These are phyloP conservation scores for Parambassis ranga DNA, from an alignment of 2,797 vertebrate genomes.

Conservation along the genomic window DNA sequence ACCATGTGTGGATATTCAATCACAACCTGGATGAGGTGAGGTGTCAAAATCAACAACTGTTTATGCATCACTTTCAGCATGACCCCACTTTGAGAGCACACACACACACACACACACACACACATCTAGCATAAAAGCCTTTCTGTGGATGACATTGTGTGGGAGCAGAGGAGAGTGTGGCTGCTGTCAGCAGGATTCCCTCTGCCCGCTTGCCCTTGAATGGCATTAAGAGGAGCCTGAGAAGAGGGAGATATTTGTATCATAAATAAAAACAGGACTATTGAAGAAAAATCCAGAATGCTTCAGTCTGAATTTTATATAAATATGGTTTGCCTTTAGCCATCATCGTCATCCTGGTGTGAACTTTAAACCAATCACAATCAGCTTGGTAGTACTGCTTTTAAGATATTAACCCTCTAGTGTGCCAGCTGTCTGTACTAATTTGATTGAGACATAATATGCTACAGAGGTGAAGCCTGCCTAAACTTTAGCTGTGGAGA, in stretches of 20 bases:
- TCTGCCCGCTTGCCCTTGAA: constrained; percentile 40
- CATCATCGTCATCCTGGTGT: too few relatives aligned
- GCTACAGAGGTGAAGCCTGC: too few relatives aligned
- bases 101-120: not conserved
- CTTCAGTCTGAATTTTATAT: not conserved
- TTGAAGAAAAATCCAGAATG: not conserved
- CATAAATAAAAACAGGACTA: not conserved
- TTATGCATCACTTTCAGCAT: constrained; percentile 49
- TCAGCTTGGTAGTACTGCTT: too few relatives aligned
- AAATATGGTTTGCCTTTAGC: not conserved
- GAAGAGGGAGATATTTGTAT: not conserved
- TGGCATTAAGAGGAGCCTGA: constrained; percentile 3
- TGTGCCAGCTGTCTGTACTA: too few relatives aligned
- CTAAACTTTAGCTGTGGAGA: too few relatives aligned
- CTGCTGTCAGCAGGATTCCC: constrained; percentile 56
- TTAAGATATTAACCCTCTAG: too few relatives aligned
- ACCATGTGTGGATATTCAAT: constrained; percentile 14
- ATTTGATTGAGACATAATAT: too few relatives aligned
- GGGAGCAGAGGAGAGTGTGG: constrained; percentile 43
- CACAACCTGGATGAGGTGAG: constrained; percentile 12
- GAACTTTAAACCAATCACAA: too few relatives aligned
- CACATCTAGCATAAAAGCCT: constrained; percentile 11
- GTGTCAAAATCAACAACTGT: constrained; percentile 35
- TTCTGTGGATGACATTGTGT: constrained; percentile 45
- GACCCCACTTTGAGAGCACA: constrained; percentile 36